Evolutionary conservation across 2,888 invertebrate species (phyloP).

Genomic region (Scaptomyza flava): DNA sequence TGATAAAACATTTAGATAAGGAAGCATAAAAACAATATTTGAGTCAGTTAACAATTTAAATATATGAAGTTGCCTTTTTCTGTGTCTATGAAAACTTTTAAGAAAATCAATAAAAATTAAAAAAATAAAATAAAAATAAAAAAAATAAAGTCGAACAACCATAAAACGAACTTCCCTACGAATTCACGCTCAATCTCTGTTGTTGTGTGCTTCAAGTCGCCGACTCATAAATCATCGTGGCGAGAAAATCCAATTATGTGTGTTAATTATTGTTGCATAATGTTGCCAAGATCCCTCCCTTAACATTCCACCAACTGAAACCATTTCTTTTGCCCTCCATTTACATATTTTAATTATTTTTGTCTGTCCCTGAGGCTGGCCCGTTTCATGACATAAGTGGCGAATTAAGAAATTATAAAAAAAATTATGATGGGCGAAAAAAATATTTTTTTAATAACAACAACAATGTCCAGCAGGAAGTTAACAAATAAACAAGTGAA

Average conservation of each 20-base stretch:
- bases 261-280: slow-evolving; percentile 48
- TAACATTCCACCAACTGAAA: not conserved
- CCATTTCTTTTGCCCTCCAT: not conserved
- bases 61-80: too few relatives aligned
- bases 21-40: too few relatives aligned
- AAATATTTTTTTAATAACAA: slow-evolving; percentile 18
- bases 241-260: slow-evolving; percentile 33
- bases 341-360: slow-evolving; percentile 37
- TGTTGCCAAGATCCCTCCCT: not conserved
- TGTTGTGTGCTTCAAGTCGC: not conserved
- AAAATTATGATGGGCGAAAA: not conserved
- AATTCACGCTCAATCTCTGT: not conserved
- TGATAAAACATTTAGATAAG: too few relatives aligned
- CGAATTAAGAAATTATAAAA: slow-evolving; percentile 41
- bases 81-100: too few relatives aligned
- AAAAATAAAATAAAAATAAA: too few relatives aligned
- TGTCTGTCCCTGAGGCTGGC: not conserved
- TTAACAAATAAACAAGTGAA: not conserved
- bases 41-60: too few relatives aligned
- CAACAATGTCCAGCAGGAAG: not conserved
- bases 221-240: slow-evolving; percentile 8
- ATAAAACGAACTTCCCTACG: too few relatives aligned
- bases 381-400: slow-evolving; percentile 27
- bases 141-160: too few relatives aligned
- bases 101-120: too few relatives aligned